phyloP scores from a whole-genome alignment of 35 echinoderm and acorn worm genomes.

The Amphiura filiformis region DNA sequence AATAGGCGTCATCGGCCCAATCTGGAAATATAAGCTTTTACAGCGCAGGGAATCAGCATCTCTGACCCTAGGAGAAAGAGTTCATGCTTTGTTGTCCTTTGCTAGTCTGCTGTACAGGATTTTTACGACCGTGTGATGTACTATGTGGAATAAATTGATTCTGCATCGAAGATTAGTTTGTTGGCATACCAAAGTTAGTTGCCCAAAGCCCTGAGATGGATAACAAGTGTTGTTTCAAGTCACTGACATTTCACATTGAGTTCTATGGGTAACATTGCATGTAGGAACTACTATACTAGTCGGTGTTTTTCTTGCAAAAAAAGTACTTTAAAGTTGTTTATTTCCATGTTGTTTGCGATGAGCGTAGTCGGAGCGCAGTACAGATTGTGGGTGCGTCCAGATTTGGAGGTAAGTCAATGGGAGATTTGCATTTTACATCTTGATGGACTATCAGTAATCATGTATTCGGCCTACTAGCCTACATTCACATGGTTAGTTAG shows the following conservation, averaged over 20 bases:
- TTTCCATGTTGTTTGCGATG: constrained; percentile 4
- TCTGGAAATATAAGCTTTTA: no score
- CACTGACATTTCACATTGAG: constrained; percentile 3
- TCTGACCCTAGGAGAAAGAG: not conserved
- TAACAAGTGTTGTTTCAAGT: constrained; percentile 4
- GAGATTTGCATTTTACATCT: no score
- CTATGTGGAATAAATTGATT: not conserved
- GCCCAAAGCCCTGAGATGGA: constrained; percentile 12
- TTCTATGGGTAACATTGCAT: no score
- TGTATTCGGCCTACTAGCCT: no score
- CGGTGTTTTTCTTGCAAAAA: no score
- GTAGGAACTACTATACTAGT: no score
- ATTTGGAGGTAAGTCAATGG: not conserved
- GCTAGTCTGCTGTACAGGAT: not conserved
- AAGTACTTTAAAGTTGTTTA: no score
- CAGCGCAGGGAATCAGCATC: not conserved
- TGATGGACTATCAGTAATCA: no score
- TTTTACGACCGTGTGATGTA: not conserved
- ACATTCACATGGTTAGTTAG: no score
- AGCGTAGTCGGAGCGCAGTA: not conserved
- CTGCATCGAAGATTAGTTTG: not conserved
- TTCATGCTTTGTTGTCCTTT: not conserved
- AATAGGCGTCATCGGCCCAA: no score
- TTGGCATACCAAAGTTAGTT: not conserved
- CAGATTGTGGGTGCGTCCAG: not conserved